phyloP scores from a whole-genome alignment of 2,797 vertebrate species.

The Xiphophorus birchmanni region DNA sequence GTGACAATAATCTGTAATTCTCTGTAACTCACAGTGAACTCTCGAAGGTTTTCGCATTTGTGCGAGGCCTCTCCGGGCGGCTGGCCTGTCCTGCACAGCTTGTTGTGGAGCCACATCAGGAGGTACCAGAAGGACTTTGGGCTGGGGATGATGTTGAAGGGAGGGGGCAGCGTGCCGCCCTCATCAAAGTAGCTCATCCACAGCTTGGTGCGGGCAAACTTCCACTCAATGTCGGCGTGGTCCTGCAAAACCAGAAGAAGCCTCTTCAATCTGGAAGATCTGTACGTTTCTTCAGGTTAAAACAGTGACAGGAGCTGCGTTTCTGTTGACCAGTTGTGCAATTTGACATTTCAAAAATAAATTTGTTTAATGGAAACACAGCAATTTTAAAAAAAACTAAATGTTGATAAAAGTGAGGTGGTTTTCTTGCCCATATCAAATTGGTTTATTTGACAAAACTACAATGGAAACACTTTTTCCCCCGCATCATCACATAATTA shows the following conservation, averaged over 20 bases:
- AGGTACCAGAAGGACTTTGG: slow-evolving; percentile 95
- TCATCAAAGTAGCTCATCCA: slow-evolving; percentile 99
- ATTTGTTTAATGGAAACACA: no score
- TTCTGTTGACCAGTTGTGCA: no score
- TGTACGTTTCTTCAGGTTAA: neutral
- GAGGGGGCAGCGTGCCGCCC: slow-evolving; percentile 92
- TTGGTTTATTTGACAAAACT: no score
- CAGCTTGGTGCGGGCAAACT: slow-evolving; percentile 95
- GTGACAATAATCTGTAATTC: neutral
- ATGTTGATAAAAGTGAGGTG: no score
- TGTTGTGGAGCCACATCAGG: slow-evolving; percentile 91
- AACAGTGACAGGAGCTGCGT: no score
- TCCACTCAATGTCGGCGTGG: slow-evolving; percentile 97
- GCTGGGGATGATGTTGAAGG: slow-evolving; percentile 94
- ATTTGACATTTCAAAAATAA: no score
- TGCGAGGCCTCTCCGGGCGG: slow-evolving; percentile 76
- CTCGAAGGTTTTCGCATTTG: slow-evolving; percentile 90
- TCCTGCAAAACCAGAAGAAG: slow-evolving; percentile 76
- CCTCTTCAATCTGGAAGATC: no score
- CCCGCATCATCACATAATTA: no score
- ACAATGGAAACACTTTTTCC: no score
- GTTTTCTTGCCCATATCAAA: no score
- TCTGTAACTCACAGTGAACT: slow-evolving; percentile 78
- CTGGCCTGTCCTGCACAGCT: slow-evolving; percentile 82
- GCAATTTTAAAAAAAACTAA: no score